A percentile compares a stretch with the other conserved stretches of the same genome.
Evolutionary conservation across 2,797 vertebrate genomes (phyloP).

Genomic region (Microtus agrestis): DNA sequence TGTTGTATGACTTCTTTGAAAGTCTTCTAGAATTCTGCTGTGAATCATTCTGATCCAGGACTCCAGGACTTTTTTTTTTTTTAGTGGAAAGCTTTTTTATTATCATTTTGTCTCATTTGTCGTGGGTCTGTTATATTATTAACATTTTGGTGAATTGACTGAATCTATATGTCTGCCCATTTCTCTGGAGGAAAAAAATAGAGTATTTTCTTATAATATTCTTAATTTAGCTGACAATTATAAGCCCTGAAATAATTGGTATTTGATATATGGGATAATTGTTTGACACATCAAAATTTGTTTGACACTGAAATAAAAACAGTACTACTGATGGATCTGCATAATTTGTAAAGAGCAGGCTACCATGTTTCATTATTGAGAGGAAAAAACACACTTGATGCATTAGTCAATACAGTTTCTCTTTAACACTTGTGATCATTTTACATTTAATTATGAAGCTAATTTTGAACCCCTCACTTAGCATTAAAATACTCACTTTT

Average conservation of each 20-base stretch:
- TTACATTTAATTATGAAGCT: constrained; percentile 18
- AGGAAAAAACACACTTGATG: no score
- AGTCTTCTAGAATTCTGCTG: not conserved
- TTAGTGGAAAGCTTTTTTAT: not conserved
- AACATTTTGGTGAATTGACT: not conserved
- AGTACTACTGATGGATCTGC: not conserved
- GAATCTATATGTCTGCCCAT: not conserved
- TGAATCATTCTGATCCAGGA: not conserved
- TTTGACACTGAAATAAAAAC: constrained; percentile 56
- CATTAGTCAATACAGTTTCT: not conserved
- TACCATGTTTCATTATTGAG: constrained; percentile 14
- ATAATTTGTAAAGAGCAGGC: constrained; percentile 37
- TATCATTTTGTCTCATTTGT: not conserved
- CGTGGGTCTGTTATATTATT: not conserved
- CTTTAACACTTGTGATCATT: not conserved
- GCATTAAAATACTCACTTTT: constrained; percentile 20
- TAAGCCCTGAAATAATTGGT: constrained; percentile 32
- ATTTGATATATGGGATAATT: constrained; percentile 38
- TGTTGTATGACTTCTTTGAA: not conserved
- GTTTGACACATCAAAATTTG: constrained; percentile 59
- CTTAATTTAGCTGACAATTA: not conserved
- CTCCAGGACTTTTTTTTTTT: not conserved
- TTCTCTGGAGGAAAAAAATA: not conserved
- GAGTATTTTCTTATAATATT: not conserved
- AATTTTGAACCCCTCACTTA: not conserved